These are phyloP conservation scores for human (Homo sapiens) DNA, from an alignment of 2,113 vertebrate genomes.

Conservation along the genomic window GRCh38 chr14:101904501-101905000, in stretches of 20 bases:
- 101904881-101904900: background rate
- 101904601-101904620: background rate
- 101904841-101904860: background rate
- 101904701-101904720: background rate
- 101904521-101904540: no score
- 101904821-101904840: no score
- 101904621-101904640: background rate
- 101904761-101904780: no score
- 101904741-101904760: background rate
- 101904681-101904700: no score
- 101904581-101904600: background rate
- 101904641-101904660: background rate
- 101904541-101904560: background rate
- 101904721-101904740: background rate
- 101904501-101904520: background rate
- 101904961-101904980: background rate
- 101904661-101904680: background rate
- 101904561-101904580: no score
- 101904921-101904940: accelerated
- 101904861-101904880: background rate
- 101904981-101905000: background rate
- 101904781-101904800: no score
- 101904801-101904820: no score
- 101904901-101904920: background rate
- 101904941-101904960: background rate